Percentiles rank a stretch among this genome's conserved stretches.
Evolutionary conservation across 1,140 invertebrate species (phyloP).

Genomic region (Bombus cullumanus): DNA sequence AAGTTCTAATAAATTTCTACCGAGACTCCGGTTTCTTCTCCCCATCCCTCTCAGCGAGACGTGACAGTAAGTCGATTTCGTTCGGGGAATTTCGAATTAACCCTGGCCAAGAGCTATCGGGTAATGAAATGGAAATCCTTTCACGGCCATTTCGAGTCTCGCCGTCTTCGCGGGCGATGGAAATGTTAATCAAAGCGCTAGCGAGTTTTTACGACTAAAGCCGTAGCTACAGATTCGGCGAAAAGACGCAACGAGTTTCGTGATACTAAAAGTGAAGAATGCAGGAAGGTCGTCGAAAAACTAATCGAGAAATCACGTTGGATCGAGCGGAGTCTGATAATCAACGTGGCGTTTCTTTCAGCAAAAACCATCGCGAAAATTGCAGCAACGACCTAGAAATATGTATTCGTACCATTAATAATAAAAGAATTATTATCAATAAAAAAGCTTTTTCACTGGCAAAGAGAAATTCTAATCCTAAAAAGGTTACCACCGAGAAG

Average conservation of each 20-base stretch:
- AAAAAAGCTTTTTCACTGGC: too few relatives aligned
- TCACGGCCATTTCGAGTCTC: slow-evolving; percentile 1
- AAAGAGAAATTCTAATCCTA: too few relatives aligned
- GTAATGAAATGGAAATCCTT: slow-evolving; percentile 42
- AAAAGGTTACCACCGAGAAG: too few relatives aligned
- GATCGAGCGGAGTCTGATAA: background rate
- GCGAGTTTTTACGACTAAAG: background rate
- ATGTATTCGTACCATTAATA: background rate
- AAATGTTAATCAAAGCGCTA: slow-evolving; percentile 10
- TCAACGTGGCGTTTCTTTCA: too few relatives aligned
- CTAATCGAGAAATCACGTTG: background rate
- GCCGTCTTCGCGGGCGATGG: background rate
- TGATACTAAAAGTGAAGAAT: too few relatives aligned
- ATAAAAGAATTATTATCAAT: background rate
- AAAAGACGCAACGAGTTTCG: background rate
- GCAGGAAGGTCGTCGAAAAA: background rate
- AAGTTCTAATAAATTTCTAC: slow-evolving; percentile 47
- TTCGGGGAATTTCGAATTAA: slow-evolving; percentile 34
- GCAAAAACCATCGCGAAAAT: too few relatives aligned
- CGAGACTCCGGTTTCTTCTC: background rate
- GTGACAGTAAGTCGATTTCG: slow-evolving; percentile 18
- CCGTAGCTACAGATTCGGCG: background rate
- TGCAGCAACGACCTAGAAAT: too few relatives aligned
- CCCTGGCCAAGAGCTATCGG: background rate
- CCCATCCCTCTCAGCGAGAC: background rate